phyloP scores from a whole-genome alignment of 2,113 vertebrate species.

The Lathamus discolor region DNA sequence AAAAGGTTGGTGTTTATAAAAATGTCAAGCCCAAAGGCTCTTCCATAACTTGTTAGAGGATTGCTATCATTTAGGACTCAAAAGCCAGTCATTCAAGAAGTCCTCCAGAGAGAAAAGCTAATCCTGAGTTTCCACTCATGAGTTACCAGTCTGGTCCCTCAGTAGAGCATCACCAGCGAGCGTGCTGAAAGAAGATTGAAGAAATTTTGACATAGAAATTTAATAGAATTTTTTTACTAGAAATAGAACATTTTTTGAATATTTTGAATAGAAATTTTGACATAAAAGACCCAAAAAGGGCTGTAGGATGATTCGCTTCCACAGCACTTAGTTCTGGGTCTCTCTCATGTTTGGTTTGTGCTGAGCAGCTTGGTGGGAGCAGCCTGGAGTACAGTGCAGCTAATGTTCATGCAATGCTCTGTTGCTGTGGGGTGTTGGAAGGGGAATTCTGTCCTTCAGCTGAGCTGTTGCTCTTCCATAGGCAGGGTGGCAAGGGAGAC shows the following conservation, averaged over 20 bases:
- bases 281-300: fast-evolving
- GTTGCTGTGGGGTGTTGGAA: not conserved
- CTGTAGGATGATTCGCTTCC: not conserved
- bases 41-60: not conserved
- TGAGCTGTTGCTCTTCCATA: not conserved
- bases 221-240: too few species aligned
- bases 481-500: too few species aligned
- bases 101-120: not conserved
- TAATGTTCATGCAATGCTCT: fast-evolving
- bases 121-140: not conserved
- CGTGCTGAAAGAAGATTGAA: not conserved
- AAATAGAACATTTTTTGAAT: too few species aligned
- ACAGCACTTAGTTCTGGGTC: not conserved
- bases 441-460: not conserved
- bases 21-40: slow-evolving; percentile 9
- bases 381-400: fast-evolving
- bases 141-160: not conserved
- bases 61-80: not conserved
- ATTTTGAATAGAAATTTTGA: not conserved
- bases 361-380: not conserved
- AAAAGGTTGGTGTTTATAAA: slow-evolving; percentile 43
- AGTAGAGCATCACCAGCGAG: not conserved
- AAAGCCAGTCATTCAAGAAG: not conserved
- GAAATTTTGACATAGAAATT: not conserved
- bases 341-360: not conserved